Evolutionary conservation across 2,113 vertebrate species (phyloP).

Genomic region (Cyprichromis sp.): DNA sequence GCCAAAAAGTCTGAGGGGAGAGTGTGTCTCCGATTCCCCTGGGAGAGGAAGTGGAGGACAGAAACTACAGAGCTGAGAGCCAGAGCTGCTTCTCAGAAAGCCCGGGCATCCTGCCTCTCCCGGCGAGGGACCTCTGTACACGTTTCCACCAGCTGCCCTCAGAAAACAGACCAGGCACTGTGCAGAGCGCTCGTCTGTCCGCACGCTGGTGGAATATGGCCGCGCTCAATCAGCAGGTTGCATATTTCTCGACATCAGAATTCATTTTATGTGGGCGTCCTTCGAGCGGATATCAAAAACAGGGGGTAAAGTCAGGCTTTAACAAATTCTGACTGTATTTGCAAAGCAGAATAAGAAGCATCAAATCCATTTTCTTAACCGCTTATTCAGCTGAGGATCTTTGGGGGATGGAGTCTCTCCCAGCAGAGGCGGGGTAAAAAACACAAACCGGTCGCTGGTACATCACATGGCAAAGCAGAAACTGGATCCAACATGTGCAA

Average conservation of each 20-base stretch:
- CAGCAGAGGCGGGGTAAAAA: background rate
- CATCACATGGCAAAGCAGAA: background rate
- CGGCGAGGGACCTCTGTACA: conserved; percentile 59
- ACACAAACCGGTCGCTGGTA: background rate
- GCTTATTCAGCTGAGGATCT: background rate
- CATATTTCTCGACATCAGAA: conserved; percentile 3
- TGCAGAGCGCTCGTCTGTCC: conserved; percentile 25
- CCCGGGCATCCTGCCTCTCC: conserved; percentile 58
- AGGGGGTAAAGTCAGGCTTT: conserved; percentile 2
- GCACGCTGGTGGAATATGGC: conserved; percentile 25
- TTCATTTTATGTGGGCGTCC: conserved; percentile 11
- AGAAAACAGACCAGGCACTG: conserved; percentile 65
- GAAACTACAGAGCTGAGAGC: conserved; percentile 38
- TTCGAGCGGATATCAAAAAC: conserved; percentile 6
- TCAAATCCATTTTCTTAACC: background rate
- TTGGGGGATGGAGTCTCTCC: background rate
- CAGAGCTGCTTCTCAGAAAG: conserved; percentile 46
- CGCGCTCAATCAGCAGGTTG: conserved; percentile 33
- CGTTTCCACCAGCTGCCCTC: conserved; percentile 67
- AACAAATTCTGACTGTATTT: background rate
- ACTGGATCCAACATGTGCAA: background rate
- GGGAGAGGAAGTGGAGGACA: conserved; percentile 55
- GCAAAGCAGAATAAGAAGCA: background rate
- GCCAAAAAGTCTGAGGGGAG: conserved; percentile 53
- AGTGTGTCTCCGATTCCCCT: conserved; percentile 44